Conservation (phyloP, 1,140 invertebrate genomes). For the Mercenaria mercenaria region DNA sequence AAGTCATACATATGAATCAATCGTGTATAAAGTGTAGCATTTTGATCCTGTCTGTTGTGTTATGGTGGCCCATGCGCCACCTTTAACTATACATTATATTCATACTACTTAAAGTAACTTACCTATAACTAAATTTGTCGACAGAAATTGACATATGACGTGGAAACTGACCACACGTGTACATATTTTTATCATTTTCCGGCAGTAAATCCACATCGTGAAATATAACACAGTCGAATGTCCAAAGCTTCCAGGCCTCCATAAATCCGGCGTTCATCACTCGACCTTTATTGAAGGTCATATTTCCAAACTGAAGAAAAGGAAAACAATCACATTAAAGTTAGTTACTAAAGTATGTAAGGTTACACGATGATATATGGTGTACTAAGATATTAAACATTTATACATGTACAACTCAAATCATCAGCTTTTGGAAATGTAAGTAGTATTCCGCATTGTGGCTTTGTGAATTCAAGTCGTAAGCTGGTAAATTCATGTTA, state of each 20-base stretch:
- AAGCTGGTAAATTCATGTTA: too few species aligned
- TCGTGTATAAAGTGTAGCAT: too few species aligned
- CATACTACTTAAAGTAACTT: too few species aligned
- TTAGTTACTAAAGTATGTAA: too few species aligned
- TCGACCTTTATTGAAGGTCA: slow-evolving; percentile 95
- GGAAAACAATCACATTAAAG: not conserved
- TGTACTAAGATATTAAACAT: not conserved
- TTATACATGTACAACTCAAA: not conserved
- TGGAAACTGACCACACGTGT: slow-evolving; percentile 91
- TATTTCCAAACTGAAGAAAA: slow-evolving; percentile 87
- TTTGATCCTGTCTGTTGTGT: too few species aligned
- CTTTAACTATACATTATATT: too few species aligned
- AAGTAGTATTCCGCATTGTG: too few species aligned
- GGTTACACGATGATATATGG: too few species aligned
- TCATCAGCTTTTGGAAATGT: too few species aligned
- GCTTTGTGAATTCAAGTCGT: too few species aligned
- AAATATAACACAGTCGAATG: slow-evolving; percentile 96
- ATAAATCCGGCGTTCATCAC: slow-evolving; percentile 98
- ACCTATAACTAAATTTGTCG: slow-evolving; percentile 95
- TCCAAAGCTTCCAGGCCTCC: slow-evolving; percentile 92
- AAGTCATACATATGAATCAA: too few species aligned
- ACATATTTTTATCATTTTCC: slow-evolving; percentile 96
- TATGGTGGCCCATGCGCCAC: too few species aligned
- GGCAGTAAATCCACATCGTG: slow-evolving; percentile 98
- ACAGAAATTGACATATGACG: slow-evolving; percentile 95